These are phyloP conservation scores for Brachirus orientalis DNA, from an alignment of 2,113 vertebrate species.

Conservation along the genomic window DNA sequence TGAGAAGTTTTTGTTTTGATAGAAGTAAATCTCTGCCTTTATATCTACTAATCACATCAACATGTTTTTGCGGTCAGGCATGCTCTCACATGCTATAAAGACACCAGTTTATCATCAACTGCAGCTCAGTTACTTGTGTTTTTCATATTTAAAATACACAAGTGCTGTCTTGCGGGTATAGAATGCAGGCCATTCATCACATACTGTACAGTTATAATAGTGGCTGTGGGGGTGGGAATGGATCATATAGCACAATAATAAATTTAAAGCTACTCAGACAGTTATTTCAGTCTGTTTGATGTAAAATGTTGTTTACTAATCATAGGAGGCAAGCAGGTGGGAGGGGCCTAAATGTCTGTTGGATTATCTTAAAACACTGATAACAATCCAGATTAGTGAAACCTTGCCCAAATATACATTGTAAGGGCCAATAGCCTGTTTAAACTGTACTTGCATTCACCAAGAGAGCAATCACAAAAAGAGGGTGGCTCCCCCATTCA, in stretches of 20 bases:
- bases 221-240: not conserved
- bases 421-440: not conserved
- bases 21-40: constrained; percentile 34
- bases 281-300: not conserved
- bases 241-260: not conserved
- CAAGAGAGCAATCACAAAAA: not conserved
- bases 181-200: constrained; percentile 10
- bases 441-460: not conserved
- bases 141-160: constrained; percentile 30
- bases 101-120: constrained; percentile 23
- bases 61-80: constrained; percentile 37
- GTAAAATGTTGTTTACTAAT: constrained; percentile 25
- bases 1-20: constrained; percentile 16
- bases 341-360: constrained; percentile 1
- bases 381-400: not conserved
- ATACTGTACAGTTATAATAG: not conserved
- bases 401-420: not conserved
- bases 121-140: constrained; percentile 17
- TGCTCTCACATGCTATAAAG: constrained; percentile 17
- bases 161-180: not conserved
- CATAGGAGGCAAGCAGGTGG: constrained; percentile 6
- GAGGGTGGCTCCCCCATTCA: not conserved
- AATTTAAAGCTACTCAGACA: not conserved
- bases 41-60: constrained; percentile 44
- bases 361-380: not conserved